Evolutionary conservation across 2,113 vertebrate species (phyloP).

Genomic region (Gymnogyps californianus): DNA sequence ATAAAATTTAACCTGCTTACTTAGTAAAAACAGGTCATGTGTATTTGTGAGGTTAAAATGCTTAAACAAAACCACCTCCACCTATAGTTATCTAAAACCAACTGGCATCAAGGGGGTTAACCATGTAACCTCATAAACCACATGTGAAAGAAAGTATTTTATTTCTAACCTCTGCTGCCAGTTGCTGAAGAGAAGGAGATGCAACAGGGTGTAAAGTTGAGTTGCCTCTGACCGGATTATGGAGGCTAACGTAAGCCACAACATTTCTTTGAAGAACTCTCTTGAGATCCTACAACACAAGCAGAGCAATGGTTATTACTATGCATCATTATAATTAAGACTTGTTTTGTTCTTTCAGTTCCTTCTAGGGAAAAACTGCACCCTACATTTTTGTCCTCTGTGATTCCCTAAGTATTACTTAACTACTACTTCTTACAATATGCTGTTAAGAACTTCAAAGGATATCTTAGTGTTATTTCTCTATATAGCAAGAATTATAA

Average conservation of each 20-base stretch:
- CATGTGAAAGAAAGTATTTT: background rate
- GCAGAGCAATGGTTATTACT: background rate
- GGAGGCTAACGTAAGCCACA: constrained; percentile 88
- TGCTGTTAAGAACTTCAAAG: constrained; percentile 36
- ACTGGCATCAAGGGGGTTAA: background rate
- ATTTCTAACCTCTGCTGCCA: constrained; percentile 80
- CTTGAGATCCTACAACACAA: constrained; percentile 80
- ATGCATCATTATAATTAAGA: background rate
- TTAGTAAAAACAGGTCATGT: background rate
- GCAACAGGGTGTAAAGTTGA: constrained; percentile 77
- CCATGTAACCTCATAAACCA: background rate
- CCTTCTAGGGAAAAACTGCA: background rate
- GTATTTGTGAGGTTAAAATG: background rate
- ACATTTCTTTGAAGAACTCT: constrained; percentile 83
- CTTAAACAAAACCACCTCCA: background rate
- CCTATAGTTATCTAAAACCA: background rate
- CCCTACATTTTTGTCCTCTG: background rate
- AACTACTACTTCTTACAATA: background rate
- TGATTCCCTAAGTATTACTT: background rate
- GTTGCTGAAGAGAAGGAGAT: constrained; percentile 87
- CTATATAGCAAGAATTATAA: background rate
- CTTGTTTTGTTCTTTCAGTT: background rate
- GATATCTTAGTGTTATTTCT: background rate
- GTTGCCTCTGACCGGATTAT: constrained; percentile 82
- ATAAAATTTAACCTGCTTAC: background rate